These are phyloP conservation scores for Magallana angulata DNA, from an alignment of 1,140 invertebrate species.

Conservation along the genomic window DNA sequence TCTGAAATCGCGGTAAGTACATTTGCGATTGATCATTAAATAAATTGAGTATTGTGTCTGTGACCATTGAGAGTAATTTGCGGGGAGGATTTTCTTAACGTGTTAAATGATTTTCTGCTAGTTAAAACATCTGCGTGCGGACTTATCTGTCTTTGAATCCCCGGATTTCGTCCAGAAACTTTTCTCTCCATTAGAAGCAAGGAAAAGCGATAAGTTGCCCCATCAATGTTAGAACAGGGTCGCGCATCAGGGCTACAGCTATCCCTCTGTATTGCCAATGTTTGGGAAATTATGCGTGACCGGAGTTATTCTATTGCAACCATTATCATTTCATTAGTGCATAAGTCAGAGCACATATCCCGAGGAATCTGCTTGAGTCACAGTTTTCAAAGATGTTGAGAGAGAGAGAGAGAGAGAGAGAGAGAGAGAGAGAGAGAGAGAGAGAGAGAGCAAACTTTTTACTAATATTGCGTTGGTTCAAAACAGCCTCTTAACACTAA, in stretches of 20 bases:
- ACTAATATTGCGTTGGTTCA: no score
- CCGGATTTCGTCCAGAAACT: conserved; percentile 14
- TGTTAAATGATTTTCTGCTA: conserved; percentile 42
- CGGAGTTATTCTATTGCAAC: conserved; percentile 23
- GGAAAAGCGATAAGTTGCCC: background rate
- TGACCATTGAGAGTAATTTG: conserved; percentile 37
- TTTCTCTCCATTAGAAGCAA: conserved; percentile 6
- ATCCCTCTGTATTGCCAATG: conserved; percentile 21
- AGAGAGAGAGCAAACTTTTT: background rate
- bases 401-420: background rate
- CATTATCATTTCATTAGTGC: conserved; percentile 35
- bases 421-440: conserved; percentile 14
- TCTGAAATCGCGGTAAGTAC: conserved; percentile 7
- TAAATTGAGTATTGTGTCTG: conserved; percentile 37
- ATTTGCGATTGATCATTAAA: conserved; percentile 32
- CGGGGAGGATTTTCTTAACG: background rate
- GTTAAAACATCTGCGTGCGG: conserved; percentile 34
- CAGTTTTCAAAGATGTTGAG: background rate
- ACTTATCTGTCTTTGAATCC: conserved; percentile 25
- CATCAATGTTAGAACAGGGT: no score
- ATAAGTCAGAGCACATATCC: background rate
- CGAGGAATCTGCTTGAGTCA: no score
- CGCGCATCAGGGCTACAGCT: background rate
- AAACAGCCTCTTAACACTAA: no score
- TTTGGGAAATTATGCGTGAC: conserved; percentile 38